Evolutionary conservation across 2,113 vertebrate species (phyloP), one percentile per base, ranked within the genome.

Genomic region (Fukomys damarensis): DNA sequence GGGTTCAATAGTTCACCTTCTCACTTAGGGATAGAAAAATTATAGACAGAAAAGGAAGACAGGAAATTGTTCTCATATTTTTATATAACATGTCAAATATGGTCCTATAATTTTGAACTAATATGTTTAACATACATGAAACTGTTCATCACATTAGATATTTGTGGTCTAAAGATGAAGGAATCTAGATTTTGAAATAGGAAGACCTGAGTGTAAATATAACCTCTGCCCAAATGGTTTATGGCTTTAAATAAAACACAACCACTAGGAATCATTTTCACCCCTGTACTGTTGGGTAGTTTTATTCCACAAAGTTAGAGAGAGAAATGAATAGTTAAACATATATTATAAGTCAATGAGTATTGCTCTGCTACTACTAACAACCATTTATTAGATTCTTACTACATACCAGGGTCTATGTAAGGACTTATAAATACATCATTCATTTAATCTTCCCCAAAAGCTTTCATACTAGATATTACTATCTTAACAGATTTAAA

Each of bases 71-170:
- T 61, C 14, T 46, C 35, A 56, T 81, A 1, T 26, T 95, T 94
- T 58, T 87, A 2, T 66, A 24, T 66, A 54, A n/a, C 66, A 68
- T 82, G 41, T 70, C 49, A 3, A 79, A 4, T 68, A 35, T 7
- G 22, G 43, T 77, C 6, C 87, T 93, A 24, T 77, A 61, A 76
- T 72, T 95, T 96, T 95, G 46, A 88, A 82, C 52, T 74, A 35
- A 58, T 96, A 28, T 28, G 1, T 2, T 61, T 2, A 66, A 22
- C 13, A 56, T 56, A 56, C 0, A n/a, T 59, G 4, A 93, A 91
- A n/a, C 11, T 58, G 1, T 82, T 61, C 30, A 54, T 68, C 6
- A 68, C 7, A 26, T 83, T 94, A 70, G 2, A 68, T 86, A 1
- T 38, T 59, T 43, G 3, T 58, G 17, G 24, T 77, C 38, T 41